Evolutionary conservation across 2,113 vertebrate genomes (phyloP).

Genomic region (Nicator chloris): DNA sequence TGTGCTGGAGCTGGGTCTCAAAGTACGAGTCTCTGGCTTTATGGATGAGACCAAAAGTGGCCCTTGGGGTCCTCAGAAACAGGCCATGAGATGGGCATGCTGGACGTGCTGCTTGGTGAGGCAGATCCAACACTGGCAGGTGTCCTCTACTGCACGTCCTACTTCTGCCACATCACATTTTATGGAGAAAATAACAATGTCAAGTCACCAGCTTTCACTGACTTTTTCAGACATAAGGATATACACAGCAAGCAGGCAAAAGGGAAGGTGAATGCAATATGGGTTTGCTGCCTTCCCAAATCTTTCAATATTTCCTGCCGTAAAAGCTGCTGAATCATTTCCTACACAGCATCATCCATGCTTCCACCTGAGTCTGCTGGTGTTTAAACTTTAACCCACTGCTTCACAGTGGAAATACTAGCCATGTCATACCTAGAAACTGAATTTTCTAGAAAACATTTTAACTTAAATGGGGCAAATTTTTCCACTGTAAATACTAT

Average conservation of each 20-base stretch:
- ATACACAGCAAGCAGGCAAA: background rate
- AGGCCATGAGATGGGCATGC: background rate
- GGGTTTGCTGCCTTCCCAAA: background rate
- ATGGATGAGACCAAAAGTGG: background rate
- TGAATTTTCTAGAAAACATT: background rate
- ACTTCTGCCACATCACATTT: background rate
- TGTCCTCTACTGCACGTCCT: background rate
- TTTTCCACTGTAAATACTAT: background rate
- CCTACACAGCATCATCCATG: background rate
- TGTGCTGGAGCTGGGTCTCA: background rate
- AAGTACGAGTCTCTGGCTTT: background rate
- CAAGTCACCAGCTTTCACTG: background rate
- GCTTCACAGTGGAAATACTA: background rate
- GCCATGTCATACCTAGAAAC: background rate
- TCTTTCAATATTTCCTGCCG: rapidly evolving
- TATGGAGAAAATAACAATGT: background rate
- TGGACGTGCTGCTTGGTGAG: background rate
- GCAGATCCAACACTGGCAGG: background rate
- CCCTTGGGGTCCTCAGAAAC: rapidly evolving
- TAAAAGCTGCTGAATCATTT: background rate
- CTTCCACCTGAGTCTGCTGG: background rate
- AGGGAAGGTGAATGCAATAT: background rate
- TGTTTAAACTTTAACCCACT: background rate
- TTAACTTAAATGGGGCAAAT: background rate
- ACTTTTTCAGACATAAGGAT: background rate